Conservation (phyloP, 64 coral and sea anemone genomes). For the Cladopsammia gracilis region DNA sequence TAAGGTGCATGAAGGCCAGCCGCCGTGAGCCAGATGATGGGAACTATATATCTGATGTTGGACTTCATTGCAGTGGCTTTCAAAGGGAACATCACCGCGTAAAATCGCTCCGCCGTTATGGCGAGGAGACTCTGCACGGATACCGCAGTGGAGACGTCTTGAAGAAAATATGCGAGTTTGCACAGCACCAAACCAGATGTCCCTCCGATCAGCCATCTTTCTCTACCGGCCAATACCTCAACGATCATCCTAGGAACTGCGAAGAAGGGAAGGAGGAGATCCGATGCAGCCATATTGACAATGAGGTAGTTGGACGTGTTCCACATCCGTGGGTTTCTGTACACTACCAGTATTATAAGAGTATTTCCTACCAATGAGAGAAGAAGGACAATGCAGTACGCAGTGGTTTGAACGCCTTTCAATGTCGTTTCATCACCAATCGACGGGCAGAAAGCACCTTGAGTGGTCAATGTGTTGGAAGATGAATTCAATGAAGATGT, state of each 20-base stretch:
- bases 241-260: conserved; percentile 44
- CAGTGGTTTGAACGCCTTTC: background rate
- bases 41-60: conserved; percentile 2
- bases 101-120: conserved; percentile 78
- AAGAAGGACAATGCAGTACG: conserved; percentile 40
- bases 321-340: conserved; percentile 50
- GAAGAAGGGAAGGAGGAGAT: conserved; percentile 68
- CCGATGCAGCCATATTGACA: conserved; percentile 86
- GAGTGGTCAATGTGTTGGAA: background rate
- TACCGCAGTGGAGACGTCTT: conserved; percentile 74
- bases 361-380: conserved; percentile 71
- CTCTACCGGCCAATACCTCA: conserved; percentile 18
- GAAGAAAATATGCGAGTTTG: conserved; percentile 57
- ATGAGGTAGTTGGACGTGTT: conserved; percentile 74
- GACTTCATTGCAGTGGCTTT: conserved; percentile 26
- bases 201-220: conserved; percentile 56
- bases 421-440: conserved; percentile 31
- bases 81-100: conserved; percentile 77
- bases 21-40: conserved; percentile 18
- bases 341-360: conserved; percentile 64
- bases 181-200: conserved; percentile 34
- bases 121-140: conserved; percentile 76
- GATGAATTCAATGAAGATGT: background rate
- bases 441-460: background rate
- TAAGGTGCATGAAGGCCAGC: conserved; percentile 33